These are phyloP conservation scores for Nothoprocta perdicaria DNA, from an alignment of 2,113 vertebrate genomes.

Conservation along the genomic window DNA sequence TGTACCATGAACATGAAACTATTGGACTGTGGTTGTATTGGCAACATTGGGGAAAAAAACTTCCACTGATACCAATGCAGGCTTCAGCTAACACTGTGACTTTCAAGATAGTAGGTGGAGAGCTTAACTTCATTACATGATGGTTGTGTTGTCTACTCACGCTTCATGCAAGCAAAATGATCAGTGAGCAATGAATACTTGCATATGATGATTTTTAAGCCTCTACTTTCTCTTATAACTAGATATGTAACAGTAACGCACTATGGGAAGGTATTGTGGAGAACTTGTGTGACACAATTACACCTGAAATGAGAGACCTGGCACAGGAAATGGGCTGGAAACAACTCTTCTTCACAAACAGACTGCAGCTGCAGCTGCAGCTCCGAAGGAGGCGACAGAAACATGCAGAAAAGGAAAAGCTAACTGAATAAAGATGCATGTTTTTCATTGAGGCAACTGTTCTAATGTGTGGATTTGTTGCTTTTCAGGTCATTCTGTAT, in stretches of 20 bases:
- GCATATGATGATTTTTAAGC: neutral
- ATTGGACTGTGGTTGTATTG: neutral
- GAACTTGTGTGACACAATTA: conserved; percentile 59
- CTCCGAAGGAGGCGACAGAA: conserved; percentile 74
- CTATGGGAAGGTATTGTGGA: conserved; percentile 79
- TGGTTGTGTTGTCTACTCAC: neutral
- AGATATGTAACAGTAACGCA: conserved; percentile 76
- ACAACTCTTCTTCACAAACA: conserved; percentile 76
- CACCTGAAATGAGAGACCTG: conserved; percentile 73
- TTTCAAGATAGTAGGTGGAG: neutral
- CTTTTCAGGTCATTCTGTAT: neutral
- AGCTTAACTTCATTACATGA: neutral
- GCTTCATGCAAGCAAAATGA: neutral
- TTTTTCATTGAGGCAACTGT: neutral
- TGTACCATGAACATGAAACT: neutral
- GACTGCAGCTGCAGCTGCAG: conserved; percentile 82
- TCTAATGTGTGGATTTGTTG: neutral
- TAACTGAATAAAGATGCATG: neutral
- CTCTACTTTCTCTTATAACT: neutral
- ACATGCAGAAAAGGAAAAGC: neutral
- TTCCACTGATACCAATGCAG: neutral
- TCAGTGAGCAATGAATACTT: neutral
- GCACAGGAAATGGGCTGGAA: conserved; percentile 76
- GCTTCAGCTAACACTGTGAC: neutral
- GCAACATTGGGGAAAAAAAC: neutral